These are phyloP conservation scores for Andrena cerasifolii DNA, from an alignment of 1,140 invertebrate species.

Conservation along the genomic window DNA sequence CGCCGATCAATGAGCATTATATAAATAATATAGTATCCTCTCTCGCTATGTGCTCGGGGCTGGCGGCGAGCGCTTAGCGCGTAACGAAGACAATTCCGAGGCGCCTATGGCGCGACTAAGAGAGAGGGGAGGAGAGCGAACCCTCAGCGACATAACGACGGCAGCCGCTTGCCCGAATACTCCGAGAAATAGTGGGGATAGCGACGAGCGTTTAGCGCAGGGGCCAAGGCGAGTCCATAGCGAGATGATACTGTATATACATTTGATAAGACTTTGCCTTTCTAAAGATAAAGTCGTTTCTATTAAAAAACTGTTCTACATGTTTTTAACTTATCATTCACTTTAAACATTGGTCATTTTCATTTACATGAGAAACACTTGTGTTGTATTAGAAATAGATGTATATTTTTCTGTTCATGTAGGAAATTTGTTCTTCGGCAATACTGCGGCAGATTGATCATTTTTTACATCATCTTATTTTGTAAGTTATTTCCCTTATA, in stretches of 20 bases:
- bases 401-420: slow-evolving; percentile 19
- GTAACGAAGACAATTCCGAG: too few species aligned
- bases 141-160: too few species aligned
- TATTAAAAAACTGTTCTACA: background rate
- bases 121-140: too few species aligned
- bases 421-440: slow-evolving; percentile 19
- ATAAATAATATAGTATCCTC: slow-evolving; percentile 73
- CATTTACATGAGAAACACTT: background rate
- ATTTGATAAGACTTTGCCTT: slow-evolving; percentile 67
- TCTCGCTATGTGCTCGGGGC: too few species aligned
- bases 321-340: slow-evolving; percentile 35
- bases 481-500: slow-evolving; percentile 33
- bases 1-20: slow-evolving; percentile 82
- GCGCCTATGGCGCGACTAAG: too few species aligned
- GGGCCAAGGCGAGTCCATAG: too few species aligned
- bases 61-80: too few species aligned
- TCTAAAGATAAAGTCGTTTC: slow-evolving; percentile 55
- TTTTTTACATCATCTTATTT: slow-evolving; percentile 37
- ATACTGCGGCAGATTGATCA: slow-evolving; percentile 33
- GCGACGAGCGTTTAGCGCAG: too few species aligned
- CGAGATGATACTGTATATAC: too few species aligned
- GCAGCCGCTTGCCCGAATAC: too few species aligned
- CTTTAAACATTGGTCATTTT: slow-evolving; percentile 7
- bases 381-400: slow-evolving; percentile 7
- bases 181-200: too few species aligned